Base-by-base conservation (phyloP, 2,888 invertebrate genomes). In the Dorcus hopei region DNA sequence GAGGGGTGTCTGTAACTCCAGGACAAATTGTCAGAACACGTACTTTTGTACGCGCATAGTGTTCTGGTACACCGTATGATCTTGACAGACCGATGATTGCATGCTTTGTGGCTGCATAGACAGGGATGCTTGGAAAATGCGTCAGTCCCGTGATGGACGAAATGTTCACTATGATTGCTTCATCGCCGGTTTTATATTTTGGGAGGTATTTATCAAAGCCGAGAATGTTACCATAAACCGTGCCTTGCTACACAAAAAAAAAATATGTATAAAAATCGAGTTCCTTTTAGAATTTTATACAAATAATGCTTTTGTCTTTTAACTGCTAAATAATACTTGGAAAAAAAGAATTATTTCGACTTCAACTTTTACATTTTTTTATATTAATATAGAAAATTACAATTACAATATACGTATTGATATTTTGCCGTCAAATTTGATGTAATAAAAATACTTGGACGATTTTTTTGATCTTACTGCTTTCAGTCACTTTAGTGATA, bases 131-230 rank as follows among this genome's bases (percentile, higher is more conserved):
- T 6, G 38, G 42, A 5, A 23, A 16, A 50, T 49, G 42, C 4
- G 14, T 19, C 6, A 58, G n/a, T 7, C 58, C 58, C n/a, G 45
- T 43, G 26, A 49, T 50, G 16, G 58, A 58, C 23, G 54, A 38
- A 9, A 58, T 50, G 47, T 58, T 58, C 4, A 58, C 54, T 39
- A 58, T 58, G 9, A 51, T n/a, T 8, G 58, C 54, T 38, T 58
- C 53, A 5, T 50, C 49, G 14, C 40, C 43, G 23, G 43, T 50
- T n/a, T 50, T 54, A 33, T 58, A 57, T 51, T 54, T 51, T 33
- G 57, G 60, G 7, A 53, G 40, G 14, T 56, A 56, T n/a, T 55
- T 26, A 42, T 55, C 52, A 16, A 52, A 33, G 3, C 47, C 56
- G 5, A 59, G 47, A 26, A 56, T 7, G 11, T 41, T 49, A n/a